Evolutionary conservation across 2,888 invertebrate species (phyloP), one percentile per base, ranked within the genome.

Genomic region (Eupelmus urozonus): DNA sequence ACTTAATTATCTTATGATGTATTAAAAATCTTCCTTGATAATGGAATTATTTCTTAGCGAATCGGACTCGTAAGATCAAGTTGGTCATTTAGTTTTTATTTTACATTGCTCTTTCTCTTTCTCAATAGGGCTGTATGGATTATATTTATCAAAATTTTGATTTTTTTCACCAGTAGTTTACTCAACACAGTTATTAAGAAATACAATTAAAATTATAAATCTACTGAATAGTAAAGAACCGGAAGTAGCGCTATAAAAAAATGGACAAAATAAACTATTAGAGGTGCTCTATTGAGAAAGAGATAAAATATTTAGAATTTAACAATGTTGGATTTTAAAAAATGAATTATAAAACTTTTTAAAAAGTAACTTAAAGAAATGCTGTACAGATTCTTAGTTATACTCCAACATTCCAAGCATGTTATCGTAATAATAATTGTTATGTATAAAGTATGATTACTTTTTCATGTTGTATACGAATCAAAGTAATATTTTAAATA

Each of bases 1-100:
- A 57, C 34, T 53, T 62, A 42, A 53, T n/a, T 74, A 51, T 57
- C 66, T 59, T 49, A 62, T 51, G 2, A 74, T 23, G 27, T 29
- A n/a, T 16, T 66, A 57, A 18, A 59, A 59, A 59, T 67, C 69
- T 59, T 69, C 62, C 69, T 62, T 69, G 69, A 76, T 69, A 62
- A 25, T 76, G 20, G 11, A 25, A n/a, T 42, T 29, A 27, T 34
- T 42, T 53, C 53, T 42, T 7, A 3, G 11, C 42, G 29, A 49
- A 20, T 60, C 1, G 25, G 18, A 53, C 18, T 51, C 0, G 29
- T 65, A 69, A 55, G 20, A 45, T 45, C 29, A 23, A 53, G 27
- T 57, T 11, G 1, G 27, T 27, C 27, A 53, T 9, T 53, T n/a
- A 27, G 5, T 57, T 27, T 62, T 67, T n/a, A n/a, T n/a, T n/a